These are phyloP conservation scores for Acridotheres tristis DNA, from an alignment of 2,797 vertebrate species.

Conservation along the genomic window DNA sequence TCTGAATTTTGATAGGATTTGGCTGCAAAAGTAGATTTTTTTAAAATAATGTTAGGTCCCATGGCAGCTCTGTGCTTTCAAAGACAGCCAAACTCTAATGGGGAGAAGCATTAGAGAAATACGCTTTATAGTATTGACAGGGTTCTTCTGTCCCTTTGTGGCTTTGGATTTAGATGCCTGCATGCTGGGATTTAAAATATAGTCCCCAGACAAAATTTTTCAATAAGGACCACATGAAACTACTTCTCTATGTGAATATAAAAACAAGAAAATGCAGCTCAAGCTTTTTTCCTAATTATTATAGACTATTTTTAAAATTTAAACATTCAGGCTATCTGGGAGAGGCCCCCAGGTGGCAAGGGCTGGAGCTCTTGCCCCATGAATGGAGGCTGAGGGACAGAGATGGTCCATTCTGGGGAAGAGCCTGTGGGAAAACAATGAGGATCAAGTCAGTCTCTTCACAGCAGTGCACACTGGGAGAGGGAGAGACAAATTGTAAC, in stretches of 20 bases:
- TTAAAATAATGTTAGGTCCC: not conserved
- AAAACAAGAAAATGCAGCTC: not conserved
- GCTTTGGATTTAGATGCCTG: not conserved
- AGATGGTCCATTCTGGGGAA: not conserved
- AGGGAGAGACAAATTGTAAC: not conserved
- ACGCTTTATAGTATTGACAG: not conserved
- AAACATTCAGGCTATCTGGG: not conserved
- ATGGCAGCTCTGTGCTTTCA: not conserved
- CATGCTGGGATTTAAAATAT: not conserved
- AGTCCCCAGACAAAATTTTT: not conserved
- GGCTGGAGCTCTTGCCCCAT: not conserved
- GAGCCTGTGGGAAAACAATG: not conserved
- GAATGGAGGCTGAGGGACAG: fast-evolving
- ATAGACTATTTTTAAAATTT: not conserved
- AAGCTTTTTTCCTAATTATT: not conserved
- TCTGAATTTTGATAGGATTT: not conserved
- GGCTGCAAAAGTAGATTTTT: not conserved
- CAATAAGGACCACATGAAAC: not conserved
- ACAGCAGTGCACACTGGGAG: not conserved
- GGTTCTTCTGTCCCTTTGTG: not conserved
- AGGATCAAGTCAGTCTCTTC: not conserved
- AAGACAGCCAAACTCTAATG: not conserved
- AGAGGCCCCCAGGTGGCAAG: fast-evolving
- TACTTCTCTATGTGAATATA: not conserved
- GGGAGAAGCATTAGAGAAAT: not conserved